Percentiles rank a stretch among this genome's conserved stretches.
Conservation (phyloP, 2,888 invertebrate genomes). For the Harmothoe impar region DNA sequence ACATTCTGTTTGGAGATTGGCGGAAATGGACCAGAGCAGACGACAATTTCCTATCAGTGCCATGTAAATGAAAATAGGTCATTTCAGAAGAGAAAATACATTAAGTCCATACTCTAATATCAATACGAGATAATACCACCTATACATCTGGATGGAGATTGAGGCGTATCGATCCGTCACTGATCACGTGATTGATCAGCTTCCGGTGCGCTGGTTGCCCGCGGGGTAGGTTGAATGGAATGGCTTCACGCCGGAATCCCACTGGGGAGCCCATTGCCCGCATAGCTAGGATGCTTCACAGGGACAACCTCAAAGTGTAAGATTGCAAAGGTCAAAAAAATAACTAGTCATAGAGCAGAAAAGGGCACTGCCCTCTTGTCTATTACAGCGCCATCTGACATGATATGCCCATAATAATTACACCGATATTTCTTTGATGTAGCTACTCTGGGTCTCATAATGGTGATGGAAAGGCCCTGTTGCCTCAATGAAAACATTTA, state of each 20-base stretch:
- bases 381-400: background rate
- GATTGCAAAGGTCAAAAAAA: background rate
- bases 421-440: background rate
- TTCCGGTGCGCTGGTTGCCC: conserved; percentile 7
- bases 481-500: no score
- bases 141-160: no score
- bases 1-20: no score
- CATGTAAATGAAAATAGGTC: no score
- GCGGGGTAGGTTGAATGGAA: background rate
- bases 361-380: background rate
- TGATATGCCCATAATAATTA: conserved; percentile 9
- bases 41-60: no score
- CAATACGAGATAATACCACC: no score
- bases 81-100: no score
- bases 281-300: background rate
- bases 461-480: no score
- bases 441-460: background rate
- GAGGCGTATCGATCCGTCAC: conserved; percentile 13
- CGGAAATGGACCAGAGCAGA: no score
- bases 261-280: background rate
- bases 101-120: no score
- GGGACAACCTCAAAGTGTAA: background rate
- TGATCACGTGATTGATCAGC: conserved; percentile 49
- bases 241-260: background rate
- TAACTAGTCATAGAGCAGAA: background rate